Conservation (phyloP, 1,140 invertebrate species). For the Calycopis cecrops region DNA sequence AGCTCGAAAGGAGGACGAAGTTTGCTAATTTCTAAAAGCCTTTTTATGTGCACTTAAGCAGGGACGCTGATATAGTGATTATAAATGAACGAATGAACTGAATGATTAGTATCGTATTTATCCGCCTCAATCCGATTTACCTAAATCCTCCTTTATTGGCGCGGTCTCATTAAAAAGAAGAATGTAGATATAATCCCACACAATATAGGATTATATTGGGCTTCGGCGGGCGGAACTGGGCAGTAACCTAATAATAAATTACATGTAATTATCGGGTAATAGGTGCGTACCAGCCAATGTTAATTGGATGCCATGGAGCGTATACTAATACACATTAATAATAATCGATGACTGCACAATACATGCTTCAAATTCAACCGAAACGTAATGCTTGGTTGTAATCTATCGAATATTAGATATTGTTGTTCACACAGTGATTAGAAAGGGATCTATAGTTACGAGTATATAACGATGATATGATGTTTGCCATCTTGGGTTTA, state of each 20-base stretch:
- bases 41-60: no score
- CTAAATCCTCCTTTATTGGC: slow-evolving; percentile 4
- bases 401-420: slow-evolving; percentile 9
- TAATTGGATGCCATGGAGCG: slow-evolving; percentile 29
- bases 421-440: background rate
- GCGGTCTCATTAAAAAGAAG: slow-evolving; percentile 10
- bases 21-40: no score
- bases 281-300: slow-evolving; percentile 23
- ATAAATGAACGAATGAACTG: no score
- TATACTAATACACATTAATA: slow-evolving; percentile 24
- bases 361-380: slow-evolving; percentile 9
- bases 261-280: slow-evolving; percentile 28
- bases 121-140: slow-evolving; percentile 1
- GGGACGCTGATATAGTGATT: no score
- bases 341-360: slow-evolving; percentile 27
- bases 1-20: no score
- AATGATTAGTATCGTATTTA: background rate
- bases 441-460: no score
- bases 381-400: slow-evolving; percentile 7
- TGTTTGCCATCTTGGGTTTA: no score
- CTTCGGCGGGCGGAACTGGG: slow-evolving; percentile 1
- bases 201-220: slow-evolving; percentile 5
- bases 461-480: no score
- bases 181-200: slow-evolving; percentile 8
- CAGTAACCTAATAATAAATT: slow-evolving; percentile 28